These are phyloP conservation scores for Ophiothrix spiculata DNA, from an alignment of 35 echinoderm and acorn worm species.

Conservation along the genomic window DNA sequence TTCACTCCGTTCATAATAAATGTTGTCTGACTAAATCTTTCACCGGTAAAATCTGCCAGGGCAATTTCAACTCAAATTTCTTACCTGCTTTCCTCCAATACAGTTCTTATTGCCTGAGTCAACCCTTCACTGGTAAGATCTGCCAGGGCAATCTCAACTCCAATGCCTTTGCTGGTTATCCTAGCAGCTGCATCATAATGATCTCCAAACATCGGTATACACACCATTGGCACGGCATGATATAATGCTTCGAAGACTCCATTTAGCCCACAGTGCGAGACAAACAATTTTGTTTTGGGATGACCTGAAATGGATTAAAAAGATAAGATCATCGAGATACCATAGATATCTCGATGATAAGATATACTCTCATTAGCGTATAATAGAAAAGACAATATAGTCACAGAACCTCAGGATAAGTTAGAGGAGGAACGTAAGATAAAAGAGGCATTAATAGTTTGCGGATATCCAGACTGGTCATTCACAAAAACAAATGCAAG, in stretches of 20 bases:
- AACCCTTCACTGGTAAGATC: not conserved
- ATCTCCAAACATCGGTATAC: not conserved
- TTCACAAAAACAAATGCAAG: no score
- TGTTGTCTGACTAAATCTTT: not conserved
- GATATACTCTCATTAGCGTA: not conserved
- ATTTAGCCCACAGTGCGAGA: not conserved
- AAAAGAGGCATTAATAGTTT: not conserved
- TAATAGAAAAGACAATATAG: not conserved
- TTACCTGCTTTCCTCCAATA: not conserved
- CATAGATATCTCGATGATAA: no score
- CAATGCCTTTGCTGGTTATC: not conserved
- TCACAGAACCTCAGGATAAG: no score
- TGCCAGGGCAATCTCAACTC: no score
- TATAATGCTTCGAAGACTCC: not conserved
- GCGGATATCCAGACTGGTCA: not conserved
- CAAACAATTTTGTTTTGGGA: conserved; percentile 12
- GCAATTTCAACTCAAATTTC: not conserved
- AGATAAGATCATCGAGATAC: no score
- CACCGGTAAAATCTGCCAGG: not conserved
- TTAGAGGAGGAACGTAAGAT: no score
- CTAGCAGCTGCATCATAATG: not conserved
- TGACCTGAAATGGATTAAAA: not conserved
- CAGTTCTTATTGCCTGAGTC: not conserved
- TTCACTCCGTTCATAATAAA: no score
- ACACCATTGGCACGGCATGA: conserved; percentile 17